These are phyloP conservation scores for Aspiorhynchus laticeps DNA, from an alignment of 2,113 vertebrate species.

Conservation along the genomic window DNA sequence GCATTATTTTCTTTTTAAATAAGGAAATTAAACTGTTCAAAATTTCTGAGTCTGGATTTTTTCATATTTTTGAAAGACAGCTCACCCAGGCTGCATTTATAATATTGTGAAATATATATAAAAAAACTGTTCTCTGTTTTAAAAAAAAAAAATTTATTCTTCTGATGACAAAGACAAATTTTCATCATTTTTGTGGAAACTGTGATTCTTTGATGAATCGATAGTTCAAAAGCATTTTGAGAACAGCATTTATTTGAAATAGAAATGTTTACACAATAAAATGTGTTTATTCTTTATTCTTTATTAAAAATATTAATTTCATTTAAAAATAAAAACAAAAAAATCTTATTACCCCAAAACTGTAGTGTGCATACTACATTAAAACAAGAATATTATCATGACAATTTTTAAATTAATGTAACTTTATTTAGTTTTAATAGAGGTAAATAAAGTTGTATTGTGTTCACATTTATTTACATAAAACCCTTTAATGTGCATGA, in stretches of 20 bases:
- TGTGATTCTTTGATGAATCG: not conserved
- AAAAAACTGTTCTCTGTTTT: not conserved
- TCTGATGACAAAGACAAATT: not conserved
- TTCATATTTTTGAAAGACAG: not conserved
- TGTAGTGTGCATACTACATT: too few relatives aligned
- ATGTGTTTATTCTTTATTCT: too few relatives aligned
- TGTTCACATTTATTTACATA: not conserved
- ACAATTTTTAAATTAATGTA: too few relatives aligned
- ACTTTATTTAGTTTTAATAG: too few relatives aligned
- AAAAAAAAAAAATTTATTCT: not conserved
- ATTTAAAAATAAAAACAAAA: not conserved
- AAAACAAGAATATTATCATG: too few relatives aligned
- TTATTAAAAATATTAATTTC: not conserved
- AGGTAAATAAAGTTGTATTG: not conserved
- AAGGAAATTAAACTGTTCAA: not conserved
- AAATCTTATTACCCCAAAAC: not conserved
- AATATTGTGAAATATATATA: not conserved
- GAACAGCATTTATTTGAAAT: not conserved
- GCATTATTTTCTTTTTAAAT: not conserved
- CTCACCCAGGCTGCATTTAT: not conserved
- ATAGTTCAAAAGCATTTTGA: not conserved
- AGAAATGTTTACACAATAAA: not conserved
- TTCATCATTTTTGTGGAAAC: not conserved
- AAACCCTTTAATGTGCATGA: not conserved
- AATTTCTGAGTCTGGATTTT: not conserved